Base-by-base conservation (phyloP, 2,797 vertebrate species). In the Syndactyla subalaris region DNA sequence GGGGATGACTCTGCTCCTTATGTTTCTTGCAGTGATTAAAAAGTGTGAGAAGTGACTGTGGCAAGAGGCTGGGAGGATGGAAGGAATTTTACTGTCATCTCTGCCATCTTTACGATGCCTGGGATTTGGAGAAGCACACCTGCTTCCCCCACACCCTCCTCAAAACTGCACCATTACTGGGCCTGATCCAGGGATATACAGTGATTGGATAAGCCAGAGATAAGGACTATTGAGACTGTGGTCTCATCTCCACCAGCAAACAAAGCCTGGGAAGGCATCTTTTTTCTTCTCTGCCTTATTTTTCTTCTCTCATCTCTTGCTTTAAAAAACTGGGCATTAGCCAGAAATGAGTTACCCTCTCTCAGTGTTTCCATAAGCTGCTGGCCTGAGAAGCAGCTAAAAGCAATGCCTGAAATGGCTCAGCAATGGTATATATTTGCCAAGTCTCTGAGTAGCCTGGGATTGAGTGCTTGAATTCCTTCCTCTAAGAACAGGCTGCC, bases 51-150 rank as follows among this genome's bases (percentile, higher is more conserved):
- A 82, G 59, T 34, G 55, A 59, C 66, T 45, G 16, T 70, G 38
- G 66, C 72, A 55, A 76, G 90, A 70, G 52, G 77, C 67, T 92
- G 74, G 62, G 88, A 88, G 54, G 63, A 51, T 36, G 77, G 83
- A 91, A 94, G 70, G 92, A 96, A 94, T 95, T 91, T 34, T 79
- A 14, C 67, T 82, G 92, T 77, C 71, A 84, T 95, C 89, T 80
- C 74, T 83, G 68, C 49, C 63, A 95, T 93, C 86, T 73, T 85
- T 24, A 86, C 49, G 30, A 96, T 96, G 52, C 45, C 26, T 67
- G 74, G 73, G 90, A 95, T 95, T 58, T 86, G 52, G 52, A 92
- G 83, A 86, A 93, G 73, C 29, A 74, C 83, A 85, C 27, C 41
- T 88, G 92, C 61, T 94, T 58, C n/a, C 22, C 19, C 24, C 81